These are phyloP conservation scores for Drosophila simulans DNA, from an alignment of 1,140 invertebrate genomes.

Conservation along the genomic window DNA sequence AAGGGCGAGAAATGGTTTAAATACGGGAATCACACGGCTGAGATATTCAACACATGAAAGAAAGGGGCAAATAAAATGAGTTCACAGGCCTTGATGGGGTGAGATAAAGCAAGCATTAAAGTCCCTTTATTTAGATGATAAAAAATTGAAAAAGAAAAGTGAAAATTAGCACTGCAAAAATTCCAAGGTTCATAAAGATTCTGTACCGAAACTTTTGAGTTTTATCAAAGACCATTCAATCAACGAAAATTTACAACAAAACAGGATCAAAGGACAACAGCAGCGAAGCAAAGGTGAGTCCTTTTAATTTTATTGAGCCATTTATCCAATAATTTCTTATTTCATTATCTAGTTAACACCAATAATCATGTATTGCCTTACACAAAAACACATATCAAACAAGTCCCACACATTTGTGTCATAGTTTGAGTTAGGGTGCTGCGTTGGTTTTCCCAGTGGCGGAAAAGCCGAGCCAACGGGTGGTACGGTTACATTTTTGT, in stretches of 20 bases:
- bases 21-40: constrained; percentile 57
- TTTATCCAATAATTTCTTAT: constrained; percentile 61
- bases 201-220: constrained; percentile 16
- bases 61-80: constrained; percentile 44
- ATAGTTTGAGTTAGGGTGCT: constrained; percentile 10
- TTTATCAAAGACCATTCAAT: constrained; percentile 29
- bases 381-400: constrained; percentile 8
- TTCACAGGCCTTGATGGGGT: constrained; percentile 5
- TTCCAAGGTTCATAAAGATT: constrained; percentile 5
- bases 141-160: constrained; percentile 1
- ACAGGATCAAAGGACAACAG: constrained; percentile 6
- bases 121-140: constrained; percentile 4
- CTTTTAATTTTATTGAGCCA: constrained; percentile 53
- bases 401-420: constrained; percentile 39
- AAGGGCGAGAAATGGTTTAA: constrained; percentile 48
- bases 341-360: constrained; percentile 63
- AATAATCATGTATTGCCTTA: constrained; percentile 58
- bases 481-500: constrained; percentile 16
- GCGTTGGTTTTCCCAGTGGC: constrained; percentile 1
- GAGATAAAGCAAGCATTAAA: constrained; percentile 18
- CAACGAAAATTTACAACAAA: constrained; percentile 14
- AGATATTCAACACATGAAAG: constrained; percentile 27
- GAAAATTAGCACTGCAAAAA: not conserved
- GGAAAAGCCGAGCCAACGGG: constrained; percentile 13
- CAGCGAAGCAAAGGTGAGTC: constrained; percentile 44